Evolutionary conservation across 2,113 vertebrate genomes (phyloP).

Genomic region (Platysteira castanea): DNA sequence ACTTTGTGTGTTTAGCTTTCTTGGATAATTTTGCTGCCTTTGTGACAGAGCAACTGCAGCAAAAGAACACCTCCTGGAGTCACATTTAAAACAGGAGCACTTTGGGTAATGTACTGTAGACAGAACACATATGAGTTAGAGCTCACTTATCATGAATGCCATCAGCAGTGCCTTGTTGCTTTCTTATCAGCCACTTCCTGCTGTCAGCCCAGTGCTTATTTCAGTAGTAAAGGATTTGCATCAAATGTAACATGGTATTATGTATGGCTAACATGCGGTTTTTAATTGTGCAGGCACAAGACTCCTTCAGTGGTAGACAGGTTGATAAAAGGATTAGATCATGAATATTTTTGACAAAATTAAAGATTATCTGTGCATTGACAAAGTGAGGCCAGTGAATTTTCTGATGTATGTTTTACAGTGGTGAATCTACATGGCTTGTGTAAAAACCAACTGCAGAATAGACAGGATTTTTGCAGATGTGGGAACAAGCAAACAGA

Average conservation of each 20-base stretch:
- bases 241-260: conserved; percentile 76
- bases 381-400: conserved; percentile 31
- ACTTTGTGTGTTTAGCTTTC: conserved; percentile 40
- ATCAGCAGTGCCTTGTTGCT: conserved; percentile 82
- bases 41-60: conserved; percentile 41
- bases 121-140: conserved; percentile 67
- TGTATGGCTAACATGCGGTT: conserved; percentile 63
- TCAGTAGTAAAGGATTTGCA: conserved; percentile 83
- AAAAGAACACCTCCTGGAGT: conserved; percentile 54
- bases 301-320: conserved; percentile 80
- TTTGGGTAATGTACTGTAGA: conserved; percentile 61
- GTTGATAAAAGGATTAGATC: conserved; percentile 86
- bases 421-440: conserved; percentile 34
- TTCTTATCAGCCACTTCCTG: conserved; percentile 79
- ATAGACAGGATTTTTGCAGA: background rate
- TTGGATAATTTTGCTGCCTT: conserved; percentile 60
- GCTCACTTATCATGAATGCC: conserved; percentile 75
- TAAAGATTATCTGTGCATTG: conserved; percentile 68
- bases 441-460: background rate
- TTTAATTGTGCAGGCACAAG: conserved; percentile 85
- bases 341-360: conserved; percentile 78
- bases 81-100: conserved; percentile 47
- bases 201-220: conserved; percentile 80
- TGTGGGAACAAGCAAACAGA: background rate
- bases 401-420: conserved; percentile 21